Conservation (phyloP, 2,797 vertebrate genomes). For the Sternarchorhynchus goeldii region DNA sequence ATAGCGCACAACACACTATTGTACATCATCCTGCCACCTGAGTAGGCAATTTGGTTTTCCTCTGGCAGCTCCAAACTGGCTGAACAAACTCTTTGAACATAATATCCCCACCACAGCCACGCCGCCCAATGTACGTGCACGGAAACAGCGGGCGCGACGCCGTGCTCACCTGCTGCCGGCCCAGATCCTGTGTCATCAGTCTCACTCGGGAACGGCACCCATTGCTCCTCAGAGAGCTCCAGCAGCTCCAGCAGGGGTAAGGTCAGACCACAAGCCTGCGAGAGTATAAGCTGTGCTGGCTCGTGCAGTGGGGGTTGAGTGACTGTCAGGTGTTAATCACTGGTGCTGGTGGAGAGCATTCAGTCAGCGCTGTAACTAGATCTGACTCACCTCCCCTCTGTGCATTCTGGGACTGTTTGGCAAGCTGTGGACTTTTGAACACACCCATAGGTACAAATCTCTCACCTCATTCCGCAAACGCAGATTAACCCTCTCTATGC, state of each 20-base stretch:
- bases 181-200: conserved; percentile 46
- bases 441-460: conserved; percentile 53
- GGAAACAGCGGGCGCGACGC: conserved; percentile 17
- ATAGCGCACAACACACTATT: neutral
- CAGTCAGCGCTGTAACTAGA: conserved; percentile 67
- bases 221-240: conserved; percentile 21
- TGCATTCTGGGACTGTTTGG: conserved; percentile 76
- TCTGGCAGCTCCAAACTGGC: neutral
- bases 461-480: conserved; percentile 11
- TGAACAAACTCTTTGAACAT: conserved; percentile 7
- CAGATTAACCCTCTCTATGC: conserved; percentile 27
- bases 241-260: neutral
- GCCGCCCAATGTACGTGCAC: neutral
- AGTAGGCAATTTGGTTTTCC: neutral
- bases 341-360: conserved; percentile 67
- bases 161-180: conserved; percentile 51
- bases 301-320: conserved; percentile 41
- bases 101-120: neutral
- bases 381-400: conserved; percentile 73
- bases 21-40: neutral
- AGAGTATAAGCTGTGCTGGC: conserved; percentile 49
- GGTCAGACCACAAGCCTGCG: neutral
- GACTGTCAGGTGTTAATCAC: conserved; percentile 60
- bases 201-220: conserved; percentile 36
- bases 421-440: conserved; percentile 53